Evolutionary conservation across 2,797 vertebrate genomes (phyloP), one percentile per base, ranked within the genome.

Genomic region (Coluber constrictor): DNA sequence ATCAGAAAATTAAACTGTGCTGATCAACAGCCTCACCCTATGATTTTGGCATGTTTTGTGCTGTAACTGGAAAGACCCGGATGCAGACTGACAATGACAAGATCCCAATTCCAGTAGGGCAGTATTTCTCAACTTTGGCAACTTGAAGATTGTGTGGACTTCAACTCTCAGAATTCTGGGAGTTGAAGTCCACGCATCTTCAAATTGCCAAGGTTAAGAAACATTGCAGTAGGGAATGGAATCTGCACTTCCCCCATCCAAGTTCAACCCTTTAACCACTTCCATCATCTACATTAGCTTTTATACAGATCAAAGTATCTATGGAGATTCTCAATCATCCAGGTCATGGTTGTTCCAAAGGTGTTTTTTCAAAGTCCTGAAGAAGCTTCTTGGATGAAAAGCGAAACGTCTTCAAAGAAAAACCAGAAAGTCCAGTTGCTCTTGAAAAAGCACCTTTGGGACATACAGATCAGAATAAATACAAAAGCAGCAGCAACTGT

Each of bases 1-100:
- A 93, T 93, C 60, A 88, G 63, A 86, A 90, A 86, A 87, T 55
- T 43, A 87, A 8, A 90, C 91, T 95, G 90, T 56, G 54, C 5
- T 86, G 55, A 91, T 91, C 18, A 79, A 63, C 54, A 88, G 66
- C 54, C 90, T 61, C 66, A 83, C 86, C 47, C 29, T 55, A 13
- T 2, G 7, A 37, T 18, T 87, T 87, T 70, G 10, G 37, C 32
- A 6, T 57, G 16, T 4, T n/a, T 92, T 55, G 43, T 37, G 43
- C n/a, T 8, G 43, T 59, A 66, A 87, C 60, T 59, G 60, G 25
- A 70, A 93, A 70, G 89, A 57, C 83, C 79, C n/a, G n/a, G 56
- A 51, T 74, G 0, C 11, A 70, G 1, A 87, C 1, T 47, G 66
- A 66, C 37, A 93, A 57, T 3, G 32, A 61, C 27, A 90, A 37